Evolutionary conservation across 1,140 invertebrate genomes (phyloP).

Genomic region (Phymorhynchus buccinoides): DNA sequence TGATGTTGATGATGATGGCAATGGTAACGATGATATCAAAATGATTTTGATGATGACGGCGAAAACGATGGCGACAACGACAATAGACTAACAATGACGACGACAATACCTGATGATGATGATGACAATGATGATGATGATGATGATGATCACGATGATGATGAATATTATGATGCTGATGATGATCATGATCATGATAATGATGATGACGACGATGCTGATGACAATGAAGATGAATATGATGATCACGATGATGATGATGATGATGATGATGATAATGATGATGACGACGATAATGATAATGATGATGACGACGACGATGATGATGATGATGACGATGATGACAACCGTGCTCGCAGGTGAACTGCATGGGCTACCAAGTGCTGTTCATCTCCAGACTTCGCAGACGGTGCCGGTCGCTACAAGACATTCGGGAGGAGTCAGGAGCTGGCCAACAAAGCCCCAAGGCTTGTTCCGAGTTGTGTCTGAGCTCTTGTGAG

Average conservation of each 20-base stretch:
- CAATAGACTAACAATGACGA: no score
- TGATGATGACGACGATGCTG: background rate
- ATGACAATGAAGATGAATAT: background rate
- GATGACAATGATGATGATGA: background rate
- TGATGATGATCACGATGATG: background rate
- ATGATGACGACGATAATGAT: background rate
- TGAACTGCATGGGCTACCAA: constrained; percentile 22
- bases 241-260: background rate
- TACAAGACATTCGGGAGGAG: constrained; percentile 20
- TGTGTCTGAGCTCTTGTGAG: background rate
- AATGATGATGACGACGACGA: background rate
- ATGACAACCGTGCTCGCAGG: background rate
- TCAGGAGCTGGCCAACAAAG: no score
- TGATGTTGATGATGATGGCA: background rate
- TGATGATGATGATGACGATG: background rate
- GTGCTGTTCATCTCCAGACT: constrained; percentile 22
- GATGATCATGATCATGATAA: background rate
- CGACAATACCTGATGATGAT: background rate
- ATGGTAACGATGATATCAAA: no score
- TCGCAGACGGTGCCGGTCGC: background rate
- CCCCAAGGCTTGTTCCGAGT: background rate
- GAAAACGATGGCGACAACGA: no score
- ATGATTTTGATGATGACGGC: no score
- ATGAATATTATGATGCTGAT: background rate
- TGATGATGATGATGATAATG: background rate